Evolutionary conservation across 2,797 vertebrate species (phyloP).

Genomic region (Helarctos malayanus): DNA sequence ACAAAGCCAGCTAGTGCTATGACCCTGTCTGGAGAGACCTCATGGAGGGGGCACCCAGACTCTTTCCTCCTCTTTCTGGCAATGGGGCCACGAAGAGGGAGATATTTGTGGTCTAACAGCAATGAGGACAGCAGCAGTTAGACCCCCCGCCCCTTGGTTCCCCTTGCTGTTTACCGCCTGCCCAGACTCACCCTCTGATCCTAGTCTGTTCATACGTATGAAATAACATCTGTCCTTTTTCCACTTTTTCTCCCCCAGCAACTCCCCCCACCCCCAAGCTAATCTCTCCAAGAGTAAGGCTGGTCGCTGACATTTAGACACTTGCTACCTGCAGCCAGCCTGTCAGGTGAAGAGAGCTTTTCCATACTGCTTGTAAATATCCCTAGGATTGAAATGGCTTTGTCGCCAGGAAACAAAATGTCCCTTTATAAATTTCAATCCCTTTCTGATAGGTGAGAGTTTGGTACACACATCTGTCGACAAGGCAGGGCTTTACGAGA

Average conservation of each 20-base stretch:
- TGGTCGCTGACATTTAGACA: conserved; percentile 61
- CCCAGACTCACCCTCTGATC: conserved; percentile 77
- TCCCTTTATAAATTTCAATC: conserved; percentile 53
- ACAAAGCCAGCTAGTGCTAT: background rate
- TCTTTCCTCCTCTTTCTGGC: background rate
- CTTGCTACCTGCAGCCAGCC: conserved; percentile 4
- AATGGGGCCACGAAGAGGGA: background rate
- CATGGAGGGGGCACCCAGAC: rapidly evolving
- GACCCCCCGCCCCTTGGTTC: background rate
- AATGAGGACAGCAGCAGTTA: background rate
- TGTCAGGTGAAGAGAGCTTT: conserved; percentile 41
- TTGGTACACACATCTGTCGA: conserved; percentile 8
- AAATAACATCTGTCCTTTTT: conserved; percentile 86
- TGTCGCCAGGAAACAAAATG: conserved; percentile 73
- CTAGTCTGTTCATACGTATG: conserved; percentile 85
- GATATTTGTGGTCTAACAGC: background rate
- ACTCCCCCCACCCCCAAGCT: conserved; percentile 51
- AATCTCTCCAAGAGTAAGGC: conserved; percentile 59
- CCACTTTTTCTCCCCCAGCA: conserved; percentile 54
- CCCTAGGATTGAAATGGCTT: conserved; percentile 68
- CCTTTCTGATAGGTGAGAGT: conserved; percentile 54
- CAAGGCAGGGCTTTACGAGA: conserved; percentile 21
- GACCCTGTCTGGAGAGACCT: background rate
- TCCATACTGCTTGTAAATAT: conserved; percentile 58
- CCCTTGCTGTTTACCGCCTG: conserved; percentile 73